Evolutionary conservation across 2,888 invertebrate species (phyloP).

Genomic region (Hedychridium roseum): DNA sequence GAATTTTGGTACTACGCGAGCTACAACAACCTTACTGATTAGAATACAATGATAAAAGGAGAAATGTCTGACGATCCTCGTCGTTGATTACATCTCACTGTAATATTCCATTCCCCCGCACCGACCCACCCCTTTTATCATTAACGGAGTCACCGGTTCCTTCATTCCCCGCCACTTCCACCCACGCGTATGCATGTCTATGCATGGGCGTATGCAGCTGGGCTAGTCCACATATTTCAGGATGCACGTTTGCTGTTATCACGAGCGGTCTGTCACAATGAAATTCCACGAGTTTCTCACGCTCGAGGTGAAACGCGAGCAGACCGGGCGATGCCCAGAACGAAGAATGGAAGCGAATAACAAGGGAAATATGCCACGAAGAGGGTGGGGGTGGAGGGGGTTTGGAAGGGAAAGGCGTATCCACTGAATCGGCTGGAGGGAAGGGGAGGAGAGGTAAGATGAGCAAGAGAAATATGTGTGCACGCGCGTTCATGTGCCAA

Average conservation of each 20-base stretch:
- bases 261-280: constrained; percentile 1
- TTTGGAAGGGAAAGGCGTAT: not conserved
- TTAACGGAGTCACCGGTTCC: no score
- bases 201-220: not conserved
- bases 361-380: constrained; percentile 6
- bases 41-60: no score
- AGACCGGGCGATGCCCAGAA: not conserved
- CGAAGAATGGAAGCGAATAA: not conserved
- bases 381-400: not conserved
- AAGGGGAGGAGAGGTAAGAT: not conserved
- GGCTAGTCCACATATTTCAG: not conserved
- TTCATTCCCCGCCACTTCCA: not conserved
- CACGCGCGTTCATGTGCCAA: no score
- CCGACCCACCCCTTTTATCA: no score
- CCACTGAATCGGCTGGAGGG: not conserved
- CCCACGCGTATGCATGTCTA: not conserved
- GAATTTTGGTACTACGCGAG: no score
- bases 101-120: no score
- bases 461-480: not conserved
- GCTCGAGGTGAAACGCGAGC: constrained; percentile 12
- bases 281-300: constrained; percentile 8
- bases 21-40: no score
- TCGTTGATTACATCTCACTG: no score
- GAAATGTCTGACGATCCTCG: no score
- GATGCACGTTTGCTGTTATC: not conserved